A percentile compares a stretch with the other conserved stretches of the same genome.
These are phyloP conservation scores for Conchocele bisecta DNA, from an alignment of 2,888 invertebrate genomes.

Conservation along the genomic window DNA sequence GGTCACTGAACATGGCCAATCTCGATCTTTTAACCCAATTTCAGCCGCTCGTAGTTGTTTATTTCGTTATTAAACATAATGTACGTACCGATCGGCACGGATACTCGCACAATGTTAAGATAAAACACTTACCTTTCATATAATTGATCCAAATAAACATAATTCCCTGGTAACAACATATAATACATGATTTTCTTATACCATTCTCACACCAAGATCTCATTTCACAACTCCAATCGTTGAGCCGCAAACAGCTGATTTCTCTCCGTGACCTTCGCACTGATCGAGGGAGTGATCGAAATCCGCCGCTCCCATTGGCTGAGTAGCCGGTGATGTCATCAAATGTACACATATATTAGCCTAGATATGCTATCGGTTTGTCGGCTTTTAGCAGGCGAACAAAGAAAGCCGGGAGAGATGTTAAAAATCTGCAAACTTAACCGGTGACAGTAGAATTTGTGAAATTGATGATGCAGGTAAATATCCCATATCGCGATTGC, in stretches of 20 bases:
- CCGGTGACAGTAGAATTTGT: constrained; percentile 23
- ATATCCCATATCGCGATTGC: constrained; percentile 11
- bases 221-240: too few relatives aligned
- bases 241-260: constrained; percentile 63
- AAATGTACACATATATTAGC: constrained; percentile 58
- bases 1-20: too few relatives aligned
- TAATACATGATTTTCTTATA: too few relatives aligned
- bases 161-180: too few relatives aligned
- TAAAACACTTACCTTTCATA: too few relatives aligned
- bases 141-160: too few relatives aligned
- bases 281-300: constrained; percentile 54
- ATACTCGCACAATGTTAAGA: too few relatives aligned
- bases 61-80: too few relatives aligned
- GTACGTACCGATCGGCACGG: too few relatives aligned
- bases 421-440: constrained; percentile 42
- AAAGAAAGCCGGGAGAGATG: constrained; percentile 29
- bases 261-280: constrained; percentile 49
- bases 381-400: constrained; percentile 24
- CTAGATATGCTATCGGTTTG: constrained; percentile 48
- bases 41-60: too few relatives aligned
- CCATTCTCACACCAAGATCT: too few relatives aligned
- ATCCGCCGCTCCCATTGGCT: constrained; percentile 45
- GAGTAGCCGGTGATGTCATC: constrained; percentile 53
- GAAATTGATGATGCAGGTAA: neutral
- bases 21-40: too few relatives aligned